Conservation (phyloP, 2,797 vertebrate species). For the Myotis myotis region DNA sequence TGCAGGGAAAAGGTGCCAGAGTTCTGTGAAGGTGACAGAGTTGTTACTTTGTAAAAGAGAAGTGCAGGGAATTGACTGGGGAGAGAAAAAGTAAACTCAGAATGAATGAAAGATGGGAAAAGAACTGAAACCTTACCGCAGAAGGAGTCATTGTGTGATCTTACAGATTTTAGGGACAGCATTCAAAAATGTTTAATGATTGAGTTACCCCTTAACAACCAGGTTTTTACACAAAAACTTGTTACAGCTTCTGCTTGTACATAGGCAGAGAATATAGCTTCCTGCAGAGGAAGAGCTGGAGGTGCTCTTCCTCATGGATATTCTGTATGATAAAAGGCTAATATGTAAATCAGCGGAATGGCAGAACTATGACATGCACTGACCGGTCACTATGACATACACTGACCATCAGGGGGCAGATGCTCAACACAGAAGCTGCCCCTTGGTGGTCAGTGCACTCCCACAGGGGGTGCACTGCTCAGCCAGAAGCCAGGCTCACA, state of each 20-base stretch:
- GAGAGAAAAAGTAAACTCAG: neutral
- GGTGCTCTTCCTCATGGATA: neutral
- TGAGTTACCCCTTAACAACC: neutral
- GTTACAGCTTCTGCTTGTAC: neutral
- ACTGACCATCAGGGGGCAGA: no score
- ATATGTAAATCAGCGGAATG: no score
- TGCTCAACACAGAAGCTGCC: no score
- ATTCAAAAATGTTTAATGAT: neutral
- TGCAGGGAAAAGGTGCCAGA: neutral
- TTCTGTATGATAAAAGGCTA: no score
- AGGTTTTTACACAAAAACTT: neutral
- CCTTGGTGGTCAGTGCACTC: no score
- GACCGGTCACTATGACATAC: no score
- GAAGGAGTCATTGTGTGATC: neutral
- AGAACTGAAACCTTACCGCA: neutral
- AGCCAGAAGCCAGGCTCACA: no score
- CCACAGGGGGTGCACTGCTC: no score
- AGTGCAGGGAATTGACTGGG: neutral
- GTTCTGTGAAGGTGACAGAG: slow-evolving; percentile 4
- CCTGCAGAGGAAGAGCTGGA: no score
- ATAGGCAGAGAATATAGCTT: neutral
- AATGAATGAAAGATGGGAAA: neutral
- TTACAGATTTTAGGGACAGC: neutral
- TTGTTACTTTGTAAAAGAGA: slow-evolving; percentile 26
- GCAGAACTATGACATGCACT: no score